Base-by-base conservation (phyloP, 2,113 vertebrate species). In the Perccottus glenii region DNA sequence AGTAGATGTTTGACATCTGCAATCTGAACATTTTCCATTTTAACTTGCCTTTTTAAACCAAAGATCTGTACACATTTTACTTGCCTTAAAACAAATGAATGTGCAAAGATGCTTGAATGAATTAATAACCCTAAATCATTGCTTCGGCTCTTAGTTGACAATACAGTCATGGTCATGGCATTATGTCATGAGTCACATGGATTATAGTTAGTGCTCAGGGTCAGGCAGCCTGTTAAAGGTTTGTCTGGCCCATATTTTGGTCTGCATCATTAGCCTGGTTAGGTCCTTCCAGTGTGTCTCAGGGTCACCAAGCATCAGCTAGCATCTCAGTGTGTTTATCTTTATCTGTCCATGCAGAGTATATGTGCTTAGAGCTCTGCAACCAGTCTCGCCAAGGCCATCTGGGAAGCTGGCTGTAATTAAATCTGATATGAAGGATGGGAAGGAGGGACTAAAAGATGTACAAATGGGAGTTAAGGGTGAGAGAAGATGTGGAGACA, bases 371-470 rank as follows among this genome's bases (percentile, higher is more conserved):
- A 50, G 73, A 77, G 70, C 53, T 43, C 70, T 75, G 61, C 81
- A 81, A 64, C 64, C 49, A 0, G 43, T 56, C 81, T 87, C 76
- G 61, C 52, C 33, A 51, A 55, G 82, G 87, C 81, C 87, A 86
- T 89, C 86, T 91, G 88, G 83, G 63, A 80, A 75, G 60, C 71
- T 80, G 60, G 73, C 32, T 70, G 75, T 87, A 87, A 89, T 90
- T 89, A 83, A 70, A 83, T 89, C 70, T 66, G 58, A 83, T 84
- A 73, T 79, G 63, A 84, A 75, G 35, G 48, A 45, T 70, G 61
- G 40, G 46, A 64, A 10, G 40, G 12, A 60, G 36, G 59, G 36
- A 53, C 32, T 58, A 35, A 15, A 38, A 56, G 47, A 47, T 64
- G 60, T 16, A 55, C 58, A 48, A 53, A 52, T 15, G 45, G 51